Evolutionary conservation across 1,140 invertebrate genomes (phyloP), one percentile per base, ranked within the genome.

Genomic region (Nymphalis io): DNA sequence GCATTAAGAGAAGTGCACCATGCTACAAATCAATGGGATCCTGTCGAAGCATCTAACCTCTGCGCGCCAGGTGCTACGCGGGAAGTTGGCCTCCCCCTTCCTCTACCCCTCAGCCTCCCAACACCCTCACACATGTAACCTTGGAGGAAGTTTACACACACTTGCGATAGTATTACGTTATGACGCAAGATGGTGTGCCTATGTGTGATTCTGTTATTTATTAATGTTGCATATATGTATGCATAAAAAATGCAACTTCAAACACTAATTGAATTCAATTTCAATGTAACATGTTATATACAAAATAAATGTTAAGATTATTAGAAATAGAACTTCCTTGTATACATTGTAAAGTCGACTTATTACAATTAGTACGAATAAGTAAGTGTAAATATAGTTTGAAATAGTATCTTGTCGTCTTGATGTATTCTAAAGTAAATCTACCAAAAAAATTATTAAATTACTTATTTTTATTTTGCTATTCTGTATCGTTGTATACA

Each of bases 21-120:
- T 64, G 81, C 81, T 72, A 89, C 85, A 90, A 88, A 90, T 88
- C 87, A 87, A 89, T 88, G 82, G 78, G 83, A 86, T 82, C 82
- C 81, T 72, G 80, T 85, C 81, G 86, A 83, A 75, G 68, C 73
- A 82, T 78, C 84, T 85, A 84, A 81, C 84, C 86, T 85, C 83
- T 67, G 79, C 78, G 80, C 85, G 87, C 88, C 85, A 89, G 88
- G 87, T 89, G 87, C 84, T 88, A 84, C 75, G 83, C 87, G 87
- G 88, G 87, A 89, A 88, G 84, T 85, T 39, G 63, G 68, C 71
- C 77, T 79, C 77, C 73, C 68, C 79, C 23, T 20, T 21, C 48
- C 3, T 61, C n/a, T 53, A 33, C 68, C 76, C 46, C 63, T 51
- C 68, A 66, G 65, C 74, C 72, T 74, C 75, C 69, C 72, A 68